Percentiles rank a stretch among this genome's conserved stretches.
phyloP scores from a whole-genome alignment of 2,888 invertebrate genomes.

The Calliopum simillimum region DNA sequence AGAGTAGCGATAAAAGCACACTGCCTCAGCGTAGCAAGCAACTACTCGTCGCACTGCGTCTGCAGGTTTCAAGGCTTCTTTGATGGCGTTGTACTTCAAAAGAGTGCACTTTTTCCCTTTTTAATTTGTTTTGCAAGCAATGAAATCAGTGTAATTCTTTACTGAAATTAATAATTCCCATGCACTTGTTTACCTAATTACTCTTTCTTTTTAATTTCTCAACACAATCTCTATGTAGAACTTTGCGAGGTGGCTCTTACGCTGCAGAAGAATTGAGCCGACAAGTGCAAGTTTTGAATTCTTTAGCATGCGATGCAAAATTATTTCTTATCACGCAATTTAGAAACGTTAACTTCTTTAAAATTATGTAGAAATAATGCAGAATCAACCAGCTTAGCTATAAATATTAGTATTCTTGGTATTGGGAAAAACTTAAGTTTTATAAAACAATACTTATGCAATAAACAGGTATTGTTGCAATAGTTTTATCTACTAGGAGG shows the following conservation, averaged over 20 bases:
- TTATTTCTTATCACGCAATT: constrained; percentile 63
- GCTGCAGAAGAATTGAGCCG: neutral
- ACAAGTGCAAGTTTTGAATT: constrained; percentile 14
- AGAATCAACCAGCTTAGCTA: neutral
- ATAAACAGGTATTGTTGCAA: no score
- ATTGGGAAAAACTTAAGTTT: no score
- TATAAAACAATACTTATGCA: no score
- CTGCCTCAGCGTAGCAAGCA: no score
- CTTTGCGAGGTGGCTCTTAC: neutral
- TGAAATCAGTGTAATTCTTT: no score
- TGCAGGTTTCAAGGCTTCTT: neutral
- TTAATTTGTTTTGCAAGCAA: no score
- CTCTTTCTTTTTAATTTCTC: constrained; percentile 18
- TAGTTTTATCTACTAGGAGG: no score
- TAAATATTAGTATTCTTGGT: neutral
- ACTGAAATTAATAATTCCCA: neutral
- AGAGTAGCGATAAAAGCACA: neutral
- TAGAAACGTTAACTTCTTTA: constrained; percentile 44
- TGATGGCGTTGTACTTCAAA: no score
- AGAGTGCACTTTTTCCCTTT: no score
- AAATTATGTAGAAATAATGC: neutral
- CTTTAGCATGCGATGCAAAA: constrained; percentile 47
- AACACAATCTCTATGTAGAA: neutral
- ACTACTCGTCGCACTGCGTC: neutral
- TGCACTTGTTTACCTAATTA: constrained; percentile 22